A percentile compares a stretch with the other conserved stretches of the same genome.
Evolutionary conservation across 2,888 invertebrate species (phyloP).

Genomic region (Mythimna lalbum): DNA sequence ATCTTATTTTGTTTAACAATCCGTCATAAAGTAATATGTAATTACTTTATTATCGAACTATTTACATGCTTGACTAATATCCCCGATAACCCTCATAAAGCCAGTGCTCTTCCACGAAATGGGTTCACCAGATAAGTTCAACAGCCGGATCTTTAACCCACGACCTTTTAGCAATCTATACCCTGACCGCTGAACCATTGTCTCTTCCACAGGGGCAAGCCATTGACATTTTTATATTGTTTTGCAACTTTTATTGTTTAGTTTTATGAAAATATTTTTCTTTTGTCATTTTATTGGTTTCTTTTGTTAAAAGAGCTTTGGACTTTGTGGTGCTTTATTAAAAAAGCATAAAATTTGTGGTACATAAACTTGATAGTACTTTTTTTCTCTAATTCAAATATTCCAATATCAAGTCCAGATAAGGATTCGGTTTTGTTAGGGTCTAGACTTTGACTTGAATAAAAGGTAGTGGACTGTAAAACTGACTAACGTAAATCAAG

Average conservation of each 20-base stretch:
- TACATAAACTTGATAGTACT: no score
- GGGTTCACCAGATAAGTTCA: slow-evolving; percentile 48
- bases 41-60: slow-evolving; percentile 1
- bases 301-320: slow-evolving; percentile 13
- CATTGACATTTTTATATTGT: slow-evolving; percentile 41
- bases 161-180: slow-evolving; percentile 36
- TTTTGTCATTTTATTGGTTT: slow-evolving; percentile 34
- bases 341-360: no score
- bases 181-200: slow-evolving; percentile 35
- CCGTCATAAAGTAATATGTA: background rate
- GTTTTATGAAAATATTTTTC: slow-evolving; percentile 15
- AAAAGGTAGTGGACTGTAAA: no score
- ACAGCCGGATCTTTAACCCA: slow-evolving; percentile 14
- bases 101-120: slow-evolving; percentile 10
- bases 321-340: slow-evolving; percentile 1
- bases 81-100: slow-evolving; percentile 26
- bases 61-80: slow-evolving; percentile 14
- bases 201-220: slow-evolving; percentile 1
- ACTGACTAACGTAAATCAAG: no score
- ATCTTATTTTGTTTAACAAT: background rate
- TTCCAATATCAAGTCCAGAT: no score
- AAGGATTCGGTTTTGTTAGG: no score
- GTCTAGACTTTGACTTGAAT: no score
- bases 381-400: no score
- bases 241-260: slow-evolving; percentile 23